phyloP scores from a whole-genome alignment of 2,797 vertebrate species.

The Onychomys arenicola region DNA sequence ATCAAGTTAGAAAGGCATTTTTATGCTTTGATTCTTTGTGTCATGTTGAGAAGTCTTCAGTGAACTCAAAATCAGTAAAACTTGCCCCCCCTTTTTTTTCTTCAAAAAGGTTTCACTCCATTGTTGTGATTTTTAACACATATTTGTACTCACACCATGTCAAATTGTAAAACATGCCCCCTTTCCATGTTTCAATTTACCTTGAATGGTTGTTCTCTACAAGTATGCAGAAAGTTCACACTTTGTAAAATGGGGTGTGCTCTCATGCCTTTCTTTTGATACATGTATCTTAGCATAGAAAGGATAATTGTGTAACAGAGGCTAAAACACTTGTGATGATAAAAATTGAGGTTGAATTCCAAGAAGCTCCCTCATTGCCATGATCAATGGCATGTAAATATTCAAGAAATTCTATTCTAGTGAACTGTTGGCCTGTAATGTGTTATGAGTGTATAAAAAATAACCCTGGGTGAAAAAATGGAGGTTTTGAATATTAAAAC shows the following conservation, averaged over 20 bases:
- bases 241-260: neutral
- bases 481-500: constrained; percentile 69
- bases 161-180: neutral
- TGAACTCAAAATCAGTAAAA: neutral
- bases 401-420: neutral
- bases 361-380: neutral
- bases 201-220: neutral
- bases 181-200: neutral
- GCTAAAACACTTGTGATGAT: neutral
- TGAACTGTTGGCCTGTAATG: neutral
- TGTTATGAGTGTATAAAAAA: constrained; percentile 17
- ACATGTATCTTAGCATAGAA: neutral
- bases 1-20: neutral
- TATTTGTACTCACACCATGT: neutral
- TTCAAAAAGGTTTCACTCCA: constrained; percentile 10
- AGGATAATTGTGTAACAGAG: neutral
- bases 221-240: neutral
- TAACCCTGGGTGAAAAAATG: constrained; percentile 10
- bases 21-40: neutral
- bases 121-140: constrained; percentile 7
- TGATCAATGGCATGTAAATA: neutral
- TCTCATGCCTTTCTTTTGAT: neutral
- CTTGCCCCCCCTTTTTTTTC: neutral
- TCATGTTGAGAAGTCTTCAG: neutral
- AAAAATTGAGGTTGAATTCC: constrained; percentile 21